Conservation (phyloP, 2,113 vertebrate species). For the Thermophis baileyi region DNA sequence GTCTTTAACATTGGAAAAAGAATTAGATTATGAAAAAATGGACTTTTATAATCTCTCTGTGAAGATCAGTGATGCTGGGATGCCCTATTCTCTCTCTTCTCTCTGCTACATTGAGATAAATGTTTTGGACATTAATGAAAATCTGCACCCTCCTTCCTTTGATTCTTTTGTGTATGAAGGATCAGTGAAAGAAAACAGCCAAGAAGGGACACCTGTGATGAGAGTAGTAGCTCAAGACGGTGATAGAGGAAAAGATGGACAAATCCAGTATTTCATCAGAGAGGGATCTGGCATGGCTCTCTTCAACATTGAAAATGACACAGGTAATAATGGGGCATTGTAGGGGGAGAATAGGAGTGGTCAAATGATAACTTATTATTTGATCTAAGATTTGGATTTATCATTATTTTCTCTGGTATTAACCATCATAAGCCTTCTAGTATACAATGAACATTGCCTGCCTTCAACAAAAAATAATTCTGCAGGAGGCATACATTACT, state of each 20-base stretch:
- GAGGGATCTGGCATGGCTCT: conserved; percentile 85
- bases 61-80: conserved; percentile 83
- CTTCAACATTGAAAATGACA: conserved; percentile 86
- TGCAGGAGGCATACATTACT: neutral
- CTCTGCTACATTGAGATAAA: conserved; percentile 86
- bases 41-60: conserved; percentile 85
- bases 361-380: neutral
- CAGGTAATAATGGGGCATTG: conserved; percentile 73
- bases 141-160: conserved; percentile 83
- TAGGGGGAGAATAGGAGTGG: neutral
- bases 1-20: conserved; percentile 81
- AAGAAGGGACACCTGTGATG: conserved; percentile 77
- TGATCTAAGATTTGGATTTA: conserved; percentile 5
- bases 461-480: neutral
- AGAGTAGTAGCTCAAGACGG: conserved; percentile 79
- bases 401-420: neutral
- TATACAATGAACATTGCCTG: neutral
- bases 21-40: conserved; percentile 88
- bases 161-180: conserved; percentile 83
- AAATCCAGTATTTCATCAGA: conserved; percentile 84
- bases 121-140: conserved; percentile 92
- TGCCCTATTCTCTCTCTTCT: conserved; percentile 81
- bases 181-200: conserved; percentile 81
- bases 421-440: neutral
- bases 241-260: conserved; percentile 84